phyloP scores from a whole-genome alignment of 2,888 invertebrate species.

The Conistra vaccinii region DNA sequence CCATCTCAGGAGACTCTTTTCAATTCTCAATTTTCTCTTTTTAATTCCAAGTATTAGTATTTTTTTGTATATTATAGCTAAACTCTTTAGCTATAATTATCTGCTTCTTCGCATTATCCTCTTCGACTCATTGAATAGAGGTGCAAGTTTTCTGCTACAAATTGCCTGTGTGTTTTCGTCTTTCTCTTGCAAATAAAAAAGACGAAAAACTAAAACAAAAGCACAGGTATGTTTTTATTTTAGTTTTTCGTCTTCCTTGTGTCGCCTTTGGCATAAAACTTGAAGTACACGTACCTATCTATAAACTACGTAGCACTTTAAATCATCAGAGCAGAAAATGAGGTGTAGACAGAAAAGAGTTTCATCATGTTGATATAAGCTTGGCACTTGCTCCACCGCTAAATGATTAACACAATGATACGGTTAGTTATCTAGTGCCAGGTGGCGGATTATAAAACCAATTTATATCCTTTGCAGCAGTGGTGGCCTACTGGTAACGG shows the following conservation, averaged over 20 bases:
- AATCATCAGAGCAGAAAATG: neutral
- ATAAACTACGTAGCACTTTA: neutral
- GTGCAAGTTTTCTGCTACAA: neutral
- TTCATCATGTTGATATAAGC: neutral
- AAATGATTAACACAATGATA: slow-evolving; percentile 8
- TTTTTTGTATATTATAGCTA: too few relatives aligned
- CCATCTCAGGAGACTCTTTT: too few relatives aligned
- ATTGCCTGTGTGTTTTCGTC: neutral
- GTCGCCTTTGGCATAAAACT: neutral
- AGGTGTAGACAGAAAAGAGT: slow-evolving; percentile 10
- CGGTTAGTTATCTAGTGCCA: slow-evolving; percentile 18
- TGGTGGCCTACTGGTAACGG: too few relatives aligned
- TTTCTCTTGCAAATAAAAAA: neutral
- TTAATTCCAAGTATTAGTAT: too few relatives aligned
- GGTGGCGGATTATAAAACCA: slow-evolving; percentile 13
- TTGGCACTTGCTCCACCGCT: slow-evolving; percentile 20
- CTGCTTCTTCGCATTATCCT: neutral
- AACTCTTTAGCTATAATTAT: neutral
- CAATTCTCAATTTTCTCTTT: too few relatives aligned
- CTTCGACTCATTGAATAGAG: neutral
- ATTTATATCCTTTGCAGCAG: slow-evolving; percentile 21
- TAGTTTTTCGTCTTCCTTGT: too few relatives aligned
- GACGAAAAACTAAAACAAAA: neutral
- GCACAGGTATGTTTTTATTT: too few relatives aligned
- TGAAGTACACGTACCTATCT: neutral